These are phyloP conservation scores for Prenolepis imparis DNA, from an alignment of 2,888 invertebrate species.

Conservation along the genomic window DNA sequence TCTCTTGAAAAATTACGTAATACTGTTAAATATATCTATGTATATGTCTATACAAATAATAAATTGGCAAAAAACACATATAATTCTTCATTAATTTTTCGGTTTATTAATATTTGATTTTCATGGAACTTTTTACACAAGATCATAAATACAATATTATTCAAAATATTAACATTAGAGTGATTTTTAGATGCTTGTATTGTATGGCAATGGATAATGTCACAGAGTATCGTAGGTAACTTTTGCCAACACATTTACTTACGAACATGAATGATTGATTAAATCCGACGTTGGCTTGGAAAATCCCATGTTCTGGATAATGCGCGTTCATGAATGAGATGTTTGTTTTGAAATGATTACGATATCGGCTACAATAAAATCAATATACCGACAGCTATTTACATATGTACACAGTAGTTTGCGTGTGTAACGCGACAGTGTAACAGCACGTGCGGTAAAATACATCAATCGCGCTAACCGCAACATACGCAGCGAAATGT, in stretches of 20 bases:
- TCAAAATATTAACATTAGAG: neutral
- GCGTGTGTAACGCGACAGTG: slow-evolving; percentile 14
- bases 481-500: slow-evolving; percentile 31
- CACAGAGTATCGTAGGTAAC: neutral
- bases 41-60: neutral
- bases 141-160: slow-evolving; percentile 4
- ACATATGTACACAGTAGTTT: slow-evolving; percentile 44
- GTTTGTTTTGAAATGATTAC: neutral
- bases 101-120: neutral
- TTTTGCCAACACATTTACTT: slow-evolving; percentile 2
- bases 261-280: neutral
- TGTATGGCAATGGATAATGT: neutral
- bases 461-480: slow-evolving; percentile 28
- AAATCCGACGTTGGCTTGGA: neutral
- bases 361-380: slow-evolving; percentile 8
- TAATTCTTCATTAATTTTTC: neutral
- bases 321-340: neutral
- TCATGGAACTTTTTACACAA: neutral
- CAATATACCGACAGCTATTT: slow-evolving; percentile 24
- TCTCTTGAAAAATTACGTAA: neutral
- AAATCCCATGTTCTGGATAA: neutral
- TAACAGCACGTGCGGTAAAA: slow-evolving; percentile 41
- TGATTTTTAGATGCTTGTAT: neutral
- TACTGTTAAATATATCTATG: neutral
- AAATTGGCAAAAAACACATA: neutral